phyloP scores from a whole-genome alignment of 92 coral and sea anemone species.

The Epizoanthus scotinus region DNA sequence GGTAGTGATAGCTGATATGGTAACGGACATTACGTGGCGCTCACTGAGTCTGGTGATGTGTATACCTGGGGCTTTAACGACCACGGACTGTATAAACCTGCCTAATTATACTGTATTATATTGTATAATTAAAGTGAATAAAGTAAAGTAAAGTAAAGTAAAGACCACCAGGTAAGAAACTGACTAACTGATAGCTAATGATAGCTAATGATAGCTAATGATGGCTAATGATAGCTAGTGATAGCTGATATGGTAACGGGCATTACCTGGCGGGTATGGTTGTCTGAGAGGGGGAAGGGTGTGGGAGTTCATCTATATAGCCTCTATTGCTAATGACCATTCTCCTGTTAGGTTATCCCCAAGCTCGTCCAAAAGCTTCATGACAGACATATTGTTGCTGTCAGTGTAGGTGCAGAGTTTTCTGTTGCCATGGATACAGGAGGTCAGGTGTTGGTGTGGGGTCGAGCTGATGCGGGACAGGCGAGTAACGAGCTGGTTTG shows the following conservation, averaged over 20 bases:
- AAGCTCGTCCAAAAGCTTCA: slow-evolving; percentile 71
- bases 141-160: slow-evolving; percentile 40
- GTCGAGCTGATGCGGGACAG: slow-evolving; percentile 97
- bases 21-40: too few species aligned
- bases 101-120: too few species aligned
- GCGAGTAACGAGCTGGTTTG: too few species aligned
- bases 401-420: slow-evolving; percentile 93
- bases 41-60: slow-evolving; percentile 85
- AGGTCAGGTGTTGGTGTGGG: slow-evolving; percentile 93
- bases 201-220: too few species aligned
- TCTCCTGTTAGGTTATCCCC: slow-evolving; percentile 59
- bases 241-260: slow-evolving; percentile 90
- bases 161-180: slow-evolving; percentile 68
- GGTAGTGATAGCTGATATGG: too few species aligned
- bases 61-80: slow-evolving; percentile 94
- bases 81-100: too few species aligned
- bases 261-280: slow-evolving; percentile 59
- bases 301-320: not conserved
- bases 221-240: too few species aligned
- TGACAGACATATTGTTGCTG: slow-evolving; percentile 56
- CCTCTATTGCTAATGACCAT: not conserved
- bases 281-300: not conserved
- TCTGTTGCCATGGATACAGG: slow-evolving; percentile 91
- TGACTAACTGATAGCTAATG: too few species aligned
- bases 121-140: too few species aligned